A percentile compares a stretch with the other conserved stretches of the same genome.
Evolutionary conservation across 2,888 invertebrate species (phyloP).

Genomic region (Brassicogethes aeneus): DNA sequence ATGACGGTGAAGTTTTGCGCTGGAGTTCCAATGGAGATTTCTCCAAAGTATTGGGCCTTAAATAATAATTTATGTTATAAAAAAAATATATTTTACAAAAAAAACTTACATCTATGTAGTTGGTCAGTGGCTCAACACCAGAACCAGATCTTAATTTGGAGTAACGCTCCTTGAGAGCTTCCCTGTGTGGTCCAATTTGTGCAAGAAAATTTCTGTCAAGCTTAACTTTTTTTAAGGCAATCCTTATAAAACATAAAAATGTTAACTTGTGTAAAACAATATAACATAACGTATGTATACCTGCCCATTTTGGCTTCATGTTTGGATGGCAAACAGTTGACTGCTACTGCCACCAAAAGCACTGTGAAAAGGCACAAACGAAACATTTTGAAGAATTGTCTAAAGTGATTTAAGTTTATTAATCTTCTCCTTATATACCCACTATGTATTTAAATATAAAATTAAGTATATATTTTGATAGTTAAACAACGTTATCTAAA

Average conservation of each 20-base stretch:
- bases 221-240: neutral
- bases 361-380: neutral
- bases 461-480: no score
- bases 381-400: neutral
- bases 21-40: conserved; percentile 77
- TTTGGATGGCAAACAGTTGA: neutral
- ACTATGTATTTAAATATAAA: no score
- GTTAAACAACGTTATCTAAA: no score
- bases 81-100: neutral
- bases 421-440: no score
- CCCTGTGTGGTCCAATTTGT: neutral
- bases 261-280: neutral
- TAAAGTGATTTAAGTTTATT: no score
- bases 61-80: no score
- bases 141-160: neutral
- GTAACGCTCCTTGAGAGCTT: neutral
- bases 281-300: neutral
- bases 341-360: neutral
- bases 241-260: no score
- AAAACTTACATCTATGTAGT: conserved; percentile 1
- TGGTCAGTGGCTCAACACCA: neutral
- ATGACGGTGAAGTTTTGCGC: conserved; percentile 83
- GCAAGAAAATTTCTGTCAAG: neutral
- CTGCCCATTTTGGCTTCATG: neutral
- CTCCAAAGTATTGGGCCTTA: conserved; percentile 88